phyloP scores from a whole-genome alignment of 2,888 invertebrate species.

The Chrysopilus asiliformis region DNA sequence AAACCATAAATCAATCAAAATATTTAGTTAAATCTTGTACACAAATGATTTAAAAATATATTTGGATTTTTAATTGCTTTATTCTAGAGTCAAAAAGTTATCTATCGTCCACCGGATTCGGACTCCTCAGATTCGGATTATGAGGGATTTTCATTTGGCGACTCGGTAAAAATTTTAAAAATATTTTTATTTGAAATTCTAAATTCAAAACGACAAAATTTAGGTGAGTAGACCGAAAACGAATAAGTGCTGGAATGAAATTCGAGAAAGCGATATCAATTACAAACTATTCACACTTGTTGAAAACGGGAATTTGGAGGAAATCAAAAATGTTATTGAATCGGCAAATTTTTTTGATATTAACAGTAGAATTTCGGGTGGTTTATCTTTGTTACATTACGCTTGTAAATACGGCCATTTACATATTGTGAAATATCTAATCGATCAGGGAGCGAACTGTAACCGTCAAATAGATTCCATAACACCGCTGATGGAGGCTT shows the following conservation, averaged over 20 bases:
- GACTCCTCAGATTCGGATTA: conserved; percentile 21
- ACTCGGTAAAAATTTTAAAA: conserved; percentile 19
- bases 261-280: conserved; percentile 12
- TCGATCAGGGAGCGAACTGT: conserved; percentile 22
- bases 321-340: conserved; percentile 20
- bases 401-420: conserved; percentile 25
- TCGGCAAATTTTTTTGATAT: conserved; percentile 16
- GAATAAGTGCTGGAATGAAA: conserved; percentile 5
- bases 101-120: conserved; percentile 27
- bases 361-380: conserved; percentile 18
- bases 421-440: conserved; percentile 24
- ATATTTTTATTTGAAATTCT: conserved; percentile 6
- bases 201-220: conserved; percentile 7
- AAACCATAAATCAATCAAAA: too few relatives aligned
- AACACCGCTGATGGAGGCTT: conserved; percentile 27
- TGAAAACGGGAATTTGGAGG: conserved; percentile 19
- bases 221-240: conserved; percentile 1
- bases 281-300: conserved; percentile 21
- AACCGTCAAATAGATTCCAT: conserved; percentile 27
- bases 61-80: too few relatives aligned
- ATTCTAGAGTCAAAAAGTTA: too few relatives aligned
- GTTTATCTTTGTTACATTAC: conserved; percentile 21
- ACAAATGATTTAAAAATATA: too few relatives aligned
- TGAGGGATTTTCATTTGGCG: conserved; percentile 30
- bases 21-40: too few relatives aligned